Evolutionary conservation across 2,797 vertebrate genomes (phyloP), one percentile per base, ranked within the genome.

Genomic region (Martes flavigula): DNA sequence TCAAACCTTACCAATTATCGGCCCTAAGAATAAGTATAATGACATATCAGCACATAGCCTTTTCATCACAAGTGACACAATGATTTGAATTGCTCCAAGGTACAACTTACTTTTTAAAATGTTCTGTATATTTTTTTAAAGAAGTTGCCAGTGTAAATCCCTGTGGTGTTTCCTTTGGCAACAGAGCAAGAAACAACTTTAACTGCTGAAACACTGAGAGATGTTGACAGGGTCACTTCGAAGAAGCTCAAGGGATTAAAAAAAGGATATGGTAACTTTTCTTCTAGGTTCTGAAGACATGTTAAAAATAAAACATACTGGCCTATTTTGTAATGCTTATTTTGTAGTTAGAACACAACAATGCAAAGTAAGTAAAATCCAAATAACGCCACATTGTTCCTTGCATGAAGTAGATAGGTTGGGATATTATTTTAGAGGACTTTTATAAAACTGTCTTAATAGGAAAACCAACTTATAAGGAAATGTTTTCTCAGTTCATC

Each of bases 171-270:
- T 90, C 51, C 54, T 92, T 85, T 94, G 66, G 46, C 25, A 96
- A 87, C 15, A 93, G 46, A 91, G 11, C 32, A 81, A 60, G 46
- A 89, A 72, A 94, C 32, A 96, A 48, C 58, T 75, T 84, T 79
- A 94, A 95, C 43, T 46, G n/a, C 20, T 86, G 32, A 83, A 94
- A 92, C 32, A 87, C 23, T 95, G 84, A 94, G n/a, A 43, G 32
- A 72, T 95, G 38, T 62, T 96, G 91, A 87, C 40, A 93, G 62
- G 77, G 43, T 93, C 64, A 97, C 38, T 84, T 98, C 58, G 90
- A 90, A 96, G 64, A 84, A 81, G 3, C 56, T 81, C 66, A 64
- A 91, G 79, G 51, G 85, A 72, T 75, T 83, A 10, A 91, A 15
- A 75, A 81, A 62, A 60, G 51, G 20, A 86, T 90, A 35, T 7